These are phyloP conservation scores for Lithodes maja DNA, from an alignment of 2,888 invertebrate species.

Conservation along the genomic window DNA sequence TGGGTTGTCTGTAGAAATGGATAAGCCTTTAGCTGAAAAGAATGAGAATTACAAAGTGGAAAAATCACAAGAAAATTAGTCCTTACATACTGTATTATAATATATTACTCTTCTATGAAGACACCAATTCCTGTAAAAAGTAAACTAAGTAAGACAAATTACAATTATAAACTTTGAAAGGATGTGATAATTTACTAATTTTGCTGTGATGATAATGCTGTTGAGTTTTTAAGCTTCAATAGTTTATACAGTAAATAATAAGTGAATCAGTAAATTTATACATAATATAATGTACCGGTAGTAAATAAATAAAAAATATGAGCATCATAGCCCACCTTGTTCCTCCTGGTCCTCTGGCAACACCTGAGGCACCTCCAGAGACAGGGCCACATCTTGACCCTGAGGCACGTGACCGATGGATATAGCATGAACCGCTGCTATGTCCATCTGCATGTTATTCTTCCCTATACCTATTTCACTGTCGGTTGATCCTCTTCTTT, in stretches of 20 bases:
- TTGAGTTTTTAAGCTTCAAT: too few relatives aligned
- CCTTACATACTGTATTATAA: too few relatives aligned
- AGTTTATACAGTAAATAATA: too few relatives aligned
- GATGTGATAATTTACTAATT: too few relatives aligned
- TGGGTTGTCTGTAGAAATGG: not conserved
- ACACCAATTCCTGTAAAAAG: too few relatives aligned
- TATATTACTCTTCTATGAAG: too few relatives aligned
- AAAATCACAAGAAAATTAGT: too few relatives aligned
- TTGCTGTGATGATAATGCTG: too few relatives aligned
- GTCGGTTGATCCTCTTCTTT: conserved; percentile 38
- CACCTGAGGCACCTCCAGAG: conserved; percentile 50
- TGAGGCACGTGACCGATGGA: conserved; percentile 57
- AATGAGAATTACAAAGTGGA: too few relatives aligned
- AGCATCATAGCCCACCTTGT: conserved; percentile 17
- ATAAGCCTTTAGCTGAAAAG: not conserved
- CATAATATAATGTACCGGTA: not conserved
- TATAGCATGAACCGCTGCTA: conserved; percentile 45
- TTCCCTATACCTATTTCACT: conserved; percentile 57
- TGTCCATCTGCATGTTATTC: conserved; percentile 49
- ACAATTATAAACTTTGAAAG: too few relatives aligned
- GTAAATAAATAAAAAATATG: not conserved
- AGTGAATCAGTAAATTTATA: not conserved
- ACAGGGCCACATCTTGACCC: conserved; percentile 52
- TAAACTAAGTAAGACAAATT: too few relatives aligned
- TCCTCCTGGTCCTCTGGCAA: conserved; percentile 4